Base-by-base conservation (phyloP, 1,140 invertebrate genomes). In the Penaeus indicus region DNA sequence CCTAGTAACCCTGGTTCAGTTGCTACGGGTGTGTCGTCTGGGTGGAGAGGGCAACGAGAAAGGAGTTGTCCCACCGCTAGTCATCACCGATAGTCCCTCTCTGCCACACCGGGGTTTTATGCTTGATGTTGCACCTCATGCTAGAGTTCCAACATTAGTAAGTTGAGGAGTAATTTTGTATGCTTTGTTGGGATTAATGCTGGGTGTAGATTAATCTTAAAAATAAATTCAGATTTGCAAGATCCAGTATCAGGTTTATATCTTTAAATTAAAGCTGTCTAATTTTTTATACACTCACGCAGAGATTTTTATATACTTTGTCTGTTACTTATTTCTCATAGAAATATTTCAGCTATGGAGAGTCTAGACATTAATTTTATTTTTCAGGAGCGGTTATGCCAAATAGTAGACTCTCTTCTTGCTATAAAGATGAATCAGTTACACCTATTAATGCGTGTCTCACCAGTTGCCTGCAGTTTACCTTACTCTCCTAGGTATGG, bases 81-180 rank as follows among this genome's bases (percentile, higher is more conserved):
- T 95, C 63, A 95, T 96, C 78, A 94, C 95, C 91, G 95, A 96
- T 91, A 94, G 94, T 90, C 95, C 95, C 3, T 93, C 93, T 67
- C 93, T 95, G 32, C 92, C 93, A 22, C 94, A 95, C 89, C 92
- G 95, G 86, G 95, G 94, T 21, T 93, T 95, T 88, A 90, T 95
- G 22, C 91, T 96, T 77, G 95, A 96, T 91, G 94, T 95, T 82
- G 95, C 95, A 18, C 93, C 93, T 32, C 93, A 94, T 91, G 95
- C 95, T 64, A 93, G 95, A 69, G 93, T 95, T 87, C 95, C 95
- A 22, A 94, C 93, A 3, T 91, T 95, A 88, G 94, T 94, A 92
- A 92, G 92, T 89, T 61, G 78, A 54, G 25, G 42, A 64, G 25
- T 13, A 21, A 38, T 63, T 85, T 25, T n/a, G 32, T 32, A 42